These are phyloP conservation scores for Caenorhabditis sinica DNA, from an alignment of 2,888 invertebrate species.

Conservation along the genomic window DNA sequence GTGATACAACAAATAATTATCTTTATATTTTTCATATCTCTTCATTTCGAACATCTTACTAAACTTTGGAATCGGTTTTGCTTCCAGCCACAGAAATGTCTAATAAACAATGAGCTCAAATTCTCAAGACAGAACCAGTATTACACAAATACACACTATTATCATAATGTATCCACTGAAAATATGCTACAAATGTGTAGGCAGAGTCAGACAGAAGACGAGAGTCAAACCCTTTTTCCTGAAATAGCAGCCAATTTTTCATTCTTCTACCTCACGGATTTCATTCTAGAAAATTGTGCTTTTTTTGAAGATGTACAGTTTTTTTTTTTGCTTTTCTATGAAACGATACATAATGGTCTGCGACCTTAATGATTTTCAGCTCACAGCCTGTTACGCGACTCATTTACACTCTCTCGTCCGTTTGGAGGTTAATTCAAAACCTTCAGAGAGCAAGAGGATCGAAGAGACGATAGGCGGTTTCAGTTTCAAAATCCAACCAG, in stretches of 20 bases:
- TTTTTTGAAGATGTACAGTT: not conserved
- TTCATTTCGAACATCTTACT: not conserved
- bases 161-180: not conserved
- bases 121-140: not conserved
- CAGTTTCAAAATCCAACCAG: too few relatives aligned
- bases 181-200: not conserved
- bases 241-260: not conserved
- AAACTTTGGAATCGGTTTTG: not conserved
- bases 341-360: too few relatives aligned
- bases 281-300: not conserved
- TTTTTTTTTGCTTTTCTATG: not conserved
- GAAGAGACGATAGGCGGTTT: too few relatives aligned
- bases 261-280: not conserved
- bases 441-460: too few relatives aligned
- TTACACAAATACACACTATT: not conserved
- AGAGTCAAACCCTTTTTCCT: not conserved
- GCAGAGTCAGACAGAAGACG: not conserved
- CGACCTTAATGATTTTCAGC: too few relatives aligned
- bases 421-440: too few relatives aligned
- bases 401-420: too few relatives aligned
- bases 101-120: too few relatives aligned
- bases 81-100: too few relatives aligned
- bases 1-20: not conserved
- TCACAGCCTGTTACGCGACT: too few relatives aligned
- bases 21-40: slow-evolving; percentile 11